These are phyloP conservation scores for Patiria miniata DNA, from an alignment of 35 echinoderm and acorn worm genomes.

Conservation along the genomic window DNA sequence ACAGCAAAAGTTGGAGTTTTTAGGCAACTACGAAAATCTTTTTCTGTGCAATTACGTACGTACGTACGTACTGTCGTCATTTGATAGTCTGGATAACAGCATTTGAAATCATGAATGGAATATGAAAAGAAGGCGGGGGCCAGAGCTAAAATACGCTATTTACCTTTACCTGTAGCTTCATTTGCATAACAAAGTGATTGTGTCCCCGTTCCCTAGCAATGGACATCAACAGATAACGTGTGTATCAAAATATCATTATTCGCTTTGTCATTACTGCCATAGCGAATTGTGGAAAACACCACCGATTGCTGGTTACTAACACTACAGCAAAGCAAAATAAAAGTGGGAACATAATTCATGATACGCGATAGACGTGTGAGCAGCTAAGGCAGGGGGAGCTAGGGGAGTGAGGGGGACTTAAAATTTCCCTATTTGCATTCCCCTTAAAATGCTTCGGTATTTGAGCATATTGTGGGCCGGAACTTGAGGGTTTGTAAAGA, in stretches of 20 bases:
- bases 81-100: not conserved
- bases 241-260: too few relatives aligned
- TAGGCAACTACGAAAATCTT: not conserved
- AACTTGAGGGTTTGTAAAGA: too few relatives aligned
- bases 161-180: not conserved
- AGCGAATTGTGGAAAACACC: not conserved
- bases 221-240: not conserved
- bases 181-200: constrained; percentile 20
- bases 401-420: too few relatives aligned
- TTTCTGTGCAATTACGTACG: not conserved
- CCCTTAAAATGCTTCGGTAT: too few relatives aligned
- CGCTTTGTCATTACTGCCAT: not conserved
- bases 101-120: not conserved
- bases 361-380: too few relatives aligned
- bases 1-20: not conserved
- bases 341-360: too few relatives aligned
- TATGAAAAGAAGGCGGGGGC: not conserved
- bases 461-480: too few relatives aligned
- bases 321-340: too few relatives aligned
- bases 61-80: not conserved
- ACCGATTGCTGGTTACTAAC: not conserved
- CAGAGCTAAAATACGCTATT: not conserved
- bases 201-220: not conserved
- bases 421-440: too few relatives aligned
- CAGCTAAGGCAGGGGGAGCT: too few relatives aligned